phyloP scores from a whole-genome alignment of 2,888 invertebrate genomes.

The Argynnis bischoffii region DNA sequence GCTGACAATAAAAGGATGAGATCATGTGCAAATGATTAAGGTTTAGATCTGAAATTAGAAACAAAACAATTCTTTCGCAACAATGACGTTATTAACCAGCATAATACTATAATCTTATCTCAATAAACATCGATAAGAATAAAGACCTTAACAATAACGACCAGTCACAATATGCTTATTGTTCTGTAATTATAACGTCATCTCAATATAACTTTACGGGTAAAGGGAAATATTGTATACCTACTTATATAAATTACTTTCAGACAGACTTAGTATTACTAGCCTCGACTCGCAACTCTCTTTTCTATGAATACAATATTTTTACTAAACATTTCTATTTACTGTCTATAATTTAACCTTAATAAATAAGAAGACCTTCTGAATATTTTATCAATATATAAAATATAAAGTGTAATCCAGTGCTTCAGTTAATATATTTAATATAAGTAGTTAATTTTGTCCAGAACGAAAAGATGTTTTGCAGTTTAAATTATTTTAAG shows the following conservation, averaged over 20 bases:
- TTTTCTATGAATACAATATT: too few species aligned
- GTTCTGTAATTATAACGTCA: conserved; percentile 47
- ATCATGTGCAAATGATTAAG: conserved; percentile 23
- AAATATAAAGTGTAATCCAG: too few species aligned
- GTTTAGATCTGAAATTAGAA: conserved; percentile 29
- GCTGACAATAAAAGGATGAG: conserved; percentile 21
- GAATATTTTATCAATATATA: too few species aligned
- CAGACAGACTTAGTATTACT: too few species aligned
- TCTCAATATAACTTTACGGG: conserved; percentile 23
- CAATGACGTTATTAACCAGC: conserved; percentile 33
- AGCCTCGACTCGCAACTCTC: too few species aligned
- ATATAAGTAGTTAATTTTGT: not conserved
- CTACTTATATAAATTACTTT: too few species aligned
- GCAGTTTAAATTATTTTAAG: conserved; percentile 21
- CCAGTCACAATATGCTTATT: conserved; percentile 50
- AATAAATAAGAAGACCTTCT: too few species aligned
- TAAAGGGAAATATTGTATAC: not conserved
- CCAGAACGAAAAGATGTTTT: not conserved
- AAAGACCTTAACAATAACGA: conserved; percentile 50
- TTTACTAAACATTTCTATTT: too few species aligned
- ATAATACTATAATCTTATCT: conserved; percentile 36
- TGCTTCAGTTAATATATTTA: too few species aligned
- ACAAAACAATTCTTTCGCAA: conserved; percentile 49
- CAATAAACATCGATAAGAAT: conserved; percentile 53
- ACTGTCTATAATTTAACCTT: too few species aligned